phyloP scores from a whole-genome alignment of 2,113 vertebrate species.

The Monopterus albus region DNA sequence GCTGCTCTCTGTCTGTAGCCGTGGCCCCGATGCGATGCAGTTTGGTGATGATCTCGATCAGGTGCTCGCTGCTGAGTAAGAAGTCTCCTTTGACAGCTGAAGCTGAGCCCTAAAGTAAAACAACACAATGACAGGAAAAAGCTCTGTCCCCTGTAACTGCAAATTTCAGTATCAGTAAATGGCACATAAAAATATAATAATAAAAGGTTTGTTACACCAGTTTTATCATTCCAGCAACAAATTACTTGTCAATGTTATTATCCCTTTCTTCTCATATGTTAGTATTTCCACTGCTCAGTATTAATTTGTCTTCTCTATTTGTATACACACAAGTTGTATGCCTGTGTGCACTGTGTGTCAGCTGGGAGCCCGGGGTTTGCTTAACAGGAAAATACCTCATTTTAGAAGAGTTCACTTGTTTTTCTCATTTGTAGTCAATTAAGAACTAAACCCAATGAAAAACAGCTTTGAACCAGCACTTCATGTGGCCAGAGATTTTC shows the following conservation, averaged over 20 bases:
- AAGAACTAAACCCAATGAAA: neutral
- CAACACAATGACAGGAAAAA: neutral
- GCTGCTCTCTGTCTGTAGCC: slow-evolving; percentile 86
- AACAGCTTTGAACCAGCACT: neutral
- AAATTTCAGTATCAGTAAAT: neutral
- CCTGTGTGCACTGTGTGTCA: neutral
- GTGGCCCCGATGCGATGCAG: slow-evolving; percentile 89
- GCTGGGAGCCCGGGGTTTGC: neutral
- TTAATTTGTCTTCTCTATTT: neutral
- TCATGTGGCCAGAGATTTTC: neutral
- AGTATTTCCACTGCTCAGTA: neutral
- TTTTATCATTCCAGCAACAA: too few relatives aligned
- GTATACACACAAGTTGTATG: neutral
- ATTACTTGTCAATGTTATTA: too few relatives aligned
- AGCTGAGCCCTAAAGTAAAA: slow-evolving; percentile 85
- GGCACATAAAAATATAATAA: too few relatives aligned
- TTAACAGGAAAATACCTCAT: neutral
- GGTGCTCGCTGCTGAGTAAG: slow-evolving; percentile 93
- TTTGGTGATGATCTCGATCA: slow-evolving; percentile 98
- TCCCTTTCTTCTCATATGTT: too few relatives aligned
- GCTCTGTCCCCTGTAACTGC: neutral
- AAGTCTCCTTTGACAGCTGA: slow-evolving; percentile 98
- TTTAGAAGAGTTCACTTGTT: neutral
- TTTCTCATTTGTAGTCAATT: neutral
- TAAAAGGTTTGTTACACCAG: too few relatives aligned